These are phyloP conservation scores for Synergus japonicus DNA, from an alignment of 2,888 invertebrate genomes.

Conservation along the genomic window DNA sequence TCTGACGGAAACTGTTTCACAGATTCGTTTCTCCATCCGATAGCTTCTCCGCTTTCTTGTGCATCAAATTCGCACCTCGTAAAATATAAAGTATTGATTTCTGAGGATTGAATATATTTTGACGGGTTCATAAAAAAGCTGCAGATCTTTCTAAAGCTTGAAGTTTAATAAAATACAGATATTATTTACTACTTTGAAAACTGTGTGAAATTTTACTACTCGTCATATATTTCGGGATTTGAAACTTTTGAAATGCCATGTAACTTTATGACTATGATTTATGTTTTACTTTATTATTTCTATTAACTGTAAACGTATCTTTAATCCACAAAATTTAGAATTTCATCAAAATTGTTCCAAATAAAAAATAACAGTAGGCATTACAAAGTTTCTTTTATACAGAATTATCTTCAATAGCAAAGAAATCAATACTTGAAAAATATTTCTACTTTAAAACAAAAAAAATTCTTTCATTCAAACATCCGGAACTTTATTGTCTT, in stretches of 20 bases:
- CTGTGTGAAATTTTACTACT: not conserved
- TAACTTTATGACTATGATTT: not conserved
- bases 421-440: not conserved
- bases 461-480: no score
- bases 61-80: constrained; percentile 36
- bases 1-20: constrained; percentile 29
- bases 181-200: not conserved
- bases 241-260: not conserved
- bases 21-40: not conserved
- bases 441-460: not conserved
- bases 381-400: no score
- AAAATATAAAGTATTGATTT: constrained; percentile 36
- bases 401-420: no score
- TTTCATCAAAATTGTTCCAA: no score
- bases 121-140: constrained; percentile 1
- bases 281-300: not conserved
- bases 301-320: not conserved
- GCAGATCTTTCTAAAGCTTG: constrained; percentile 3
- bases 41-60: constrained; percentile 1
- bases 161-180: constrained; percentile 21
- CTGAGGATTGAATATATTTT: constrained; percentile 15
- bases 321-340: not conserved
- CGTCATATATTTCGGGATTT: not conserved
- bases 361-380: no score
- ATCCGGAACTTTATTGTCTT: no score